Evolutionary conservation across 2,888 invertebrate species (phyloP).

Genomic region (Congeria kusceri): DNA sequence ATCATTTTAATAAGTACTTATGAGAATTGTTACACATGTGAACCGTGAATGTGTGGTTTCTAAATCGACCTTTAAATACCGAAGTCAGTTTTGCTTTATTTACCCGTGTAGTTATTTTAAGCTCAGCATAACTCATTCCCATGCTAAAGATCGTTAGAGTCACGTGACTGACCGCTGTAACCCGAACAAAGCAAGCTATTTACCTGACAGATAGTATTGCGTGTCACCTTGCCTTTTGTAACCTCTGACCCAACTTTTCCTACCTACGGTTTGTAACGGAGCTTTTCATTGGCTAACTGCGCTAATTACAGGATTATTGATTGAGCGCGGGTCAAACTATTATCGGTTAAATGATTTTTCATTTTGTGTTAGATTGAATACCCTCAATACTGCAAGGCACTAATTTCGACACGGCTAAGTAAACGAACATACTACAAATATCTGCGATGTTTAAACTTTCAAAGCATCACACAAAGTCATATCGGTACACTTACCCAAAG

Average conservation of each 20-base stretch:
- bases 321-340: conserved; percentile 51
- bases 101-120: not conserved
- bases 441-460: not conserved
- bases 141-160: conserved; percentile 5
- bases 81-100: no score
- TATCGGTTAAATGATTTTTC: conserved; percentile 52
- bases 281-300: conserved; percentile 45
- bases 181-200: conserved; percentile 25
- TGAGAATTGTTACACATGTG: no score
- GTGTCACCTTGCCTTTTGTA: conserved; percentile 49
- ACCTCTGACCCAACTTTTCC: conserved; percentile 35
- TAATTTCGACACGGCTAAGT: conserved; percentile 16
- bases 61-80: no score
- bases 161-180: not conserved
- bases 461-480: conserved; percentile 15
- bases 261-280: conserved; percentile 45
- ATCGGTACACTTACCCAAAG: conserved; percentile 17
- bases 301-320: conserved; percentile 46
- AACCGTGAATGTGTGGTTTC: no score
- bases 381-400: conserved; percentile 37
- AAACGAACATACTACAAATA: conserved; percentile 7
- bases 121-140: conserved; percentile 1
- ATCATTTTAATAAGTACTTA: no score
- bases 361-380: conserved; percentile 56
- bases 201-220: conserved; percentile 30